Evolutionary conservation across 2,888 invertebrate genomes (phyloP), one percentile per base, ranked within the genome.

Genomic region (Ctenicera cuprea): DNA sequence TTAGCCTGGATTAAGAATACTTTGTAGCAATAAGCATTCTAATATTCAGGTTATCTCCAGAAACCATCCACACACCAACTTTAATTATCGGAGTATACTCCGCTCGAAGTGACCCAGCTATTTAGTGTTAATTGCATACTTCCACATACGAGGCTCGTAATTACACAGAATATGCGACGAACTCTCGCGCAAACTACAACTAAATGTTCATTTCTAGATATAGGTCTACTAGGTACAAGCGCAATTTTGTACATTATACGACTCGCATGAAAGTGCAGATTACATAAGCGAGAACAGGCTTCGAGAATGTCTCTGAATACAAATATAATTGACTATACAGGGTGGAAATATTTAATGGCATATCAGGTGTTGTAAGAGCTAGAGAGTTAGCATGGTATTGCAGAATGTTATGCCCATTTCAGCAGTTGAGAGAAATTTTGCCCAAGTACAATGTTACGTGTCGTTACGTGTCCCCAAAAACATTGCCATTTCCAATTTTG

Each of bases 1-100:
- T 76, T 76, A 76, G 65, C 73, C 54, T 41, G 76, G 76, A 78
- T 78, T 78, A 76, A 74, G 72, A 77, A 74, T 77, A 71, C 74
- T 77, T 75, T 72, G 63, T 64, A 65, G 57, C 65, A 69, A 71
- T 62, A 74, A 75, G 68, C 52, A 67, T 68, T 73, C 63, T 73
- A 73, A 73, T 73, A 68, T 66, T 67, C 52, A 57, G 22, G 63
- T 73, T 73, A 73, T 73, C 73, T 73, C 20, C 48, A 43, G 50
- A 63, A 68, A 50, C 68, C 73, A 68, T 20, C 45, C 48, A 54
- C 26, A 45, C 57, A 64, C 52, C 20, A 41, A 63, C 41, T 70
- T 70, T 70, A 70, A 62, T 70, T 70, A 70, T 62, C 50, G 26
- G 38, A 26, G 41, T 70, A 41, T 37, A 50, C n/a, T 30, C 9